Base-by-base conservation (phyloP, 2,797 vertebrate species). In the Sternotherus odoratus region DNA sequence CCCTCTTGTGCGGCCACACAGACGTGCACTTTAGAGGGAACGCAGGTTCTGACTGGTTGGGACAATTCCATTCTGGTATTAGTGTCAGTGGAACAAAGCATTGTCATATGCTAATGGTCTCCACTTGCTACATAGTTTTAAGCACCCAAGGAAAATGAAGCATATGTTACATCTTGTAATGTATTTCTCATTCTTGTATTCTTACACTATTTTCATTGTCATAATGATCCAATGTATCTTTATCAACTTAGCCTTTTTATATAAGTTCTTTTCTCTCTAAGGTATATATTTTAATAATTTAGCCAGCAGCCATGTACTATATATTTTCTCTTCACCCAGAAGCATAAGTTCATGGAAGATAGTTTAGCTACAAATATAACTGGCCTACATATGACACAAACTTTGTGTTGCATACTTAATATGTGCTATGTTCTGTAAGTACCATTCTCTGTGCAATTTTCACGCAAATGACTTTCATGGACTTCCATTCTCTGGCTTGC, bases 81-180 rank as follows among this genome's bases (percentile, higher is more conserved):
- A 94, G 94, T 96, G 60, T 95, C 95, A 87, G 85, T 89, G 95
- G 84, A 96, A 83, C 86, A 94, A 92, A 88, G 89, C 90, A 75
- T 60, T 96, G 85, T 94, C 95, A 90, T 50, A 92, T 89, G 49
- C 88, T 90, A 89, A 93, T 87, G 94, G 95, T 97, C 85, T 97
- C 96, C 96, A 96, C 92, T 93, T 97, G 97, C 95, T 97, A 95
- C 93, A 87, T 95, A 90, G 3, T 95, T 95, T 39, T 92, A 97
- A 95, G 97, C 97, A 97, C 95, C 91, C 95, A 97, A 96, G 97
- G 96, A 97, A 97, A 96, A 95, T 96, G 96, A 97, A 97, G 96
- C 97, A 97, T 90, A 96, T 97, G 97, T 97, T 97, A 96, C 96
- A 95, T 88, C 96, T 97, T 97, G 97, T 97, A 97, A 97, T 91